Percentiles rank a stretch among this genome's conserved stretches.
phyloP scores from a whole-genome alignment of 1,140 invertebrate genomes.

The Lanistes nyassanus region DNA sequence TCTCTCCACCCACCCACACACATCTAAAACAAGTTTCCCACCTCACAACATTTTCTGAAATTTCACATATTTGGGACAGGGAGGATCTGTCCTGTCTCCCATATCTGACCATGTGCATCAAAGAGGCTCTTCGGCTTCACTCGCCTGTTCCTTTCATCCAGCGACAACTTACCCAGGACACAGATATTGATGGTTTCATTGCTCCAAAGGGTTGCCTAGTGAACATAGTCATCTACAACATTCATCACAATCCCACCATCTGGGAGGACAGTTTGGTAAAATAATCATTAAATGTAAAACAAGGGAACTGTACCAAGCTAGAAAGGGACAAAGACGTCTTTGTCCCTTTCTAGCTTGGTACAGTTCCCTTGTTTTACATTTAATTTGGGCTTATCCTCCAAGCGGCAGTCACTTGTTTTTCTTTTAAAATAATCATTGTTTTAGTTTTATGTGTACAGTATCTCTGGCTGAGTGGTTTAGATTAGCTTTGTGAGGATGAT shows the following conservation, averaged over 20 bases:
- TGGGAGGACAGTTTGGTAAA: conserved; percentile 48
- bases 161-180: conserved; percentile 66
- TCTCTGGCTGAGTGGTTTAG: too few relatives aligned
- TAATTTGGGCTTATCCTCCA: too few relatives aligned
- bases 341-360: too few relatives aligned
- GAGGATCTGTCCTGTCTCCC: conserved; percentile 56
- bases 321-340: too few relatives aligned
- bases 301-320: too few relatives aligned
- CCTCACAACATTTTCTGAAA: not conserved
- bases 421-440: too few relatives aligned
- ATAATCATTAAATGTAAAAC: too few relatives aligned
- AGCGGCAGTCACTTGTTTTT: too few relatives aligned
- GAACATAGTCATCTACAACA: conserved; percentile 40
- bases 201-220: conserved; percentile 36
- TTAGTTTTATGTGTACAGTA: too few relatives aligned
- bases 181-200: conserved; percentile 30
- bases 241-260: conserved; percentile 40
- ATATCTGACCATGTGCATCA: conserved; percentile 65
- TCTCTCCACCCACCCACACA: too few relatives aligned
- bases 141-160: conserved; percentile 76
- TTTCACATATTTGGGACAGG: conserved; percentile 27
- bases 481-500: too few relatives aligned
- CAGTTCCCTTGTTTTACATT: too few relatives aligned
- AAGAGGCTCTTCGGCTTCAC: conserved; percentile 64
- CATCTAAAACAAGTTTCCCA: not conserved